These are phyloP conservation scores for Panulirus ornatus DNA, from an alignment of 1,140 invertebrate species.

Conservation along the genomic window DNA sequence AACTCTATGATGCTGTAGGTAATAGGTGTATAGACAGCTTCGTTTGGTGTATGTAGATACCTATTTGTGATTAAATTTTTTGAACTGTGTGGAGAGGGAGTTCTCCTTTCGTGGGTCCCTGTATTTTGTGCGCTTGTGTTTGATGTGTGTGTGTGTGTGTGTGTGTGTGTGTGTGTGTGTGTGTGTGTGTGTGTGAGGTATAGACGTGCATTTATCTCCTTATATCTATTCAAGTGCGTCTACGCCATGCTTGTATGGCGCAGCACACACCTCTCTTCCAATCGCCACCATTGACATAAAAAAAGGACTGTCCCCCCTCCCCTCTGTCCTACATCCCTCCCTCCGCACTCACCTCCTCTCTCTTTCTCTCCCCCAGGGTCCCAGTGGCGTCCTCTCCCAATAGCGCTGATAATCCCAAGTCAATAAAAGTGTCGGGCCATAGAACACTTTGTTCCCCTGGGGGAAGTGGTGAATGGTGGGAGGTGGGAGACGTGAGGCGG, in stretches of 20 bases:
- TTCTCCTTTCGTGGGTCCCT: no score
- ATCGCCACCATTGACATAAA: not conserved
- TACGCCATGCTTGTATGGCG: no score
- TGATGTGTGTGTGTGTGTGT: no score
- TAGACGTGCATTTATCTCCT: not conserved
- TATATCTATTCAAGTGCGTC: no score
- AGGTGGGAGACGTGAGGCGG: not conserved
- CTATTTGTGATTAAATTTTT: no score
- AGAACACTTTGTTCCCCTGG: slow-evolving; percentile 25
- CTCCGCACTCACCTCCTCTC: not conserved
- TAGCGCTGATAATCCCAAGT: slow-evolving; percentile 35
- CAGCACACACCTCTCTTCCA: not conserved
- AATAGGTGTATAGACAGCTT: no score
- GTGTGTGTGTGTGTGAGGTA: not conserved
- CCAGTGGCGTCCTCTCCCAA: not conserved
- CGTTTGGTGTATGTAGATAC: no score
- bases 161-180: slow-evolving; percentile 1
- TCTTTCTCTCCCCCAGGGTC: not conserved
- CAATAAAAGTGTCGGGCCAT: slow-evolving; percentile 38
- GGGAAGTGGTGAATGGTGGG: not conserved
- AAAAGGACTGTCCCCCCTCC: not conserved
- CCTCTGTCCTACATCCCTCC: not conserved
- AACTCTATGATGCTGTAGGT: no score
- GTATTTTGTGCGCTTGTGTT: no score
- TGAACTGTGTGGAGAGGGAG: no score